Base-by-base conservation (phyloP, 1,140 invertebrate genomes). In the Euborellia annulipes region DNA sequence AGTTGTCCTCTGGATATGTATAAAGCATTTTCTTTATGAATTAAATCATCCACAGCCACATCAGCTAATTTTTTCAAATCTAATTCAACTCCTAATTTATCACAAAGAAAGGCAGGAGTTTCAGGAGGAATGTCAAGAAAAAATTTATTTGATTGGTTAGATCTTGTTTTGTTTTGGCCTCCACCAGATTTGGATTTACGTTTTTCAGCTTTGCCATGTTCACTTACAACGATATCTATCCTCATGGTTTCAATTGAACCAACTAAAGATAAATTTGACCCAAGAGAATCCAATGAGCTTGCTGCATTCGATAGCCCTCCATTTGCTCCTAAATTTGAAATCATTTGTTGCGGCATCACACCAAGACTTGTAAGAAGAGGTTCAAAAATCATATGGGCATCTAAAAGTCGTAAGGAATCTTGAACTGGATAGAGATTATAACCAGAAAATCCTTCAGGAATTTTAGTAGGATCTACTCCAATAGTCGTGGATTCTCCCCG, bases 311-410 rank as follows among this genome's bases (percentile, higher is more conserved):
- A 32, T 38, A 34, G 42, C 32, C 36, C 53, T 50, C 41, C 38
- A 50, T 50, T 47, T 58, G 4, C 54, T 49, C 23, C 37, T 34
- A 69, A 62, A 46, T 68, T 69, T 37, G 66, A 67, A 32, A 75
- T 70, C 72, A 89, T 81, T 66, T 89, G 85, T 56, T 87, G 79
- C 1, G 85, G 83, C 69, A 87, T 87, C 1, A 91, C 81, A 16
- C 85, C 86, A 6, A 92, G 65, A 32, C 81, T 82, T 0, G 82
- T 78, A 7, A 92, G 63, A 42, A 93, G 66, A 1, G 87, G 86
- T 58, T 90, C 82, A 62, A 93, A 93, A 50, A 92, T 89, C n/a
- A 90, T 69, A 69, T 92, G 87, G 14, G 88, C 87, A 64, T 93
- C 87, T 43, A 90, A 64, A 37, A 91, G 62, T 60, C 85, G 76